Evolutionary conservation across 2,888 invertebrate species (phyloP).

Genomic region (Lapara coniferarum): DNA sequence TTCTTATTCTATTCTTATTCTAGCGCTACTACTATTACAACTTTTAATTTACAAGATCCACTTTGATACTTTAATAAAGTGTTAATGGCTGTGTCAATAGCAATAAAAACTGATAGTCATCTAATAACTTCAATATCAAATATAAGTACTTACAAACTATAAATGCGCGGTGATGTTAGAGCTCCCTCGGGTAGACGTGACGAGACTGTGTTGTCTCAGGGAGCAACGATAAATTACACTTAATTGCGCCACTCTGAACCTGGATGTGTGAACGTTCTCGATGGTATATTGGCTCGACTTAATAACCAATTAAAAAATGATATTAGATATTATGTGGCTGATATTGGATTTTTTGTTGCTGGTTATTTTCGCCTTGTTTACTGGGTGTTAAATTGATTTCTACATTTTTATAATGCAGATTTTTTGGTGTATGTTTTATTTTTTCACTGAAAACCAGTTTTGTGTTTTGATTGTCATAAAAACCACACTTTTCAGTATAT

Average conservation of each 20-base stretch:
- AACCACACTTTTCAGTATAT: no score
- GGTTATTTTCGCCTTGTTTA: no score
- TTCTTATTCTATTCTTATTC: no score
- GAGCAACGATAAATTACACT: constrained; percentile 7
- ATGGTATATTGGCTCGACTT: neutral
- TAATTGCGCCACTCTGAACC: constrained; percentile 17
- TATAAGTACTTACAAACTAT: neutral
- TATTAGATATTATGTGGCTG: neutral
- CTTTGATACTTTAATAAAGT: neutral
- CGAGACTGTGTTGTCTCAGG: constrained; percentile 21
- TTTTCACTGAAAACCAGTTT: no score
- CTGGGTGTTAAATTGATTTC: no score
- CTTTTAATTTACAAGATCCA: no score
- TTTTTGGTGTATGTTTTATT: no score
- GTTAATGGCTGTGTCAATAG: neutral
- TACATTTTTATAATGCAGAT: no score
- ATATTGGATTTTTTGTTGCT: no score
- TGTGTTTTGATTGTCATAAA: no score
- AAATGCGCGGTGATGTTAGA: neutral
- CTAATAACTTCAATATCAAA: constrained; percentile 2
- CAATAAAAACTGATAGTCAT: neutral
- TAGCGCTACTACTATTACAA: no score
- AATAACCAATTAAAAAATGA: neutral
- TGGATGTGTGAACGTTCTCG: constrained; percentile 13
- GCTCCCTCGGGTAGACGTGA: constrained; percentile 26